Evolutionary conservation across 2,113 vertebrate species (phyloP).

Genomic region (Sapayoa aenigma): DNA sequence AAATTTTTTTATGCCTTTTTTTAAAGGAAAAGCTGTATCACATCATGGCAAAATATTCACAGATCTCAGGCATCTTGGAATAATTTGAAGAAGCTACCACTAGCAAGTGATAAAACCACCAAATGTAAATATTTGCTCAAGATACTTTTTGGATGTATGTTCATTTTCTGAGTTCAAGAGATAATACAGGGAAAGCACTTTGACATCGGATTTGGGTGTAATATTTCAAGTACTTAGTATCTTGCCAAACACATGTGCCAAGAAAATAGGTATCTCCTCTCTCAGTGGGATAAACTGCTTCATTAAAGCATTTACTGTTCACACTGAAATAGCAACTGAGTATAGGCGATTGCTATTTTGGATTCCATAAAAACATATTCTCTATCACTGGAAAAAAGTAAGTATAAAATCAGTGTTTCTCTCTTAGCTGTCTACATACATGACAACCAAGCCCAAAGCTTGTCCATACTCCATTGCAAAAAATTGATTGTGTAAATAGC

Average conservation of each 20-base stretch:
- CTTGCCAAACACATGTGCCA: neutral
- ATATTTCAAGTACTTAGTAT: neutral
- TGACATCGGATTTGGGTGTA: neutral
- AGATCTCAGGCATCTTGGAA: slow-evolving; percentile 1
- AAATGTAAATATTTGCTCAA: neutral
- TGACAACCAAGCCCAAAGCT: neutral
- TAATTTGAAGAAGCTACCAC: slow-evolving; percentile 42
- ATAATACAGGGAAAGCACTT: slow-evolving; percentile 17
- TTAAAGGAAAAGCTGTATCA: slow-evolving; percentile 42
- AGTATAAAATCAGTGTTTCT: neutral
- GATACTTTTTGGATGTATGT: neutral
- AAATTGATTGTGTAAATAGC: neutral
- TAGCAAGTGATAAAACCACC: slow-evolving; percentile 24
- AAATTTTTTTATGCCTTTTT: slow-evolving; percentile 64
- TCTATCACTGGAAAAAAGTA: neutral
- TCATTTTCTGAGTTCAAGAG: slow-evolving; percentile 11
- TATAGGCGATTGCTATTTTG: neutral
- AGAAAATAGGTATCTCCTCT: neutral
- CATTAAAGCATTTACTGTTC: slow-evolving; percentile 12
- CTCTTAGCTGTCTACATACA: neutral
- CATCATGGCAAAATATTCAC: slow-evolving; percentile 43
- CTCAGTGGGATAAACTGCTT: neutral
- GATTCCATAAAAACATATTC: neutral
- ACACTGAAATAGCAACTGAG: neutral
- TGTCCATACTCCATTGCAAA: neutral